Conservation (phyloP, 2,113 vertebrate species). For the Hydrochoerus hydrochaeris region DNA sequence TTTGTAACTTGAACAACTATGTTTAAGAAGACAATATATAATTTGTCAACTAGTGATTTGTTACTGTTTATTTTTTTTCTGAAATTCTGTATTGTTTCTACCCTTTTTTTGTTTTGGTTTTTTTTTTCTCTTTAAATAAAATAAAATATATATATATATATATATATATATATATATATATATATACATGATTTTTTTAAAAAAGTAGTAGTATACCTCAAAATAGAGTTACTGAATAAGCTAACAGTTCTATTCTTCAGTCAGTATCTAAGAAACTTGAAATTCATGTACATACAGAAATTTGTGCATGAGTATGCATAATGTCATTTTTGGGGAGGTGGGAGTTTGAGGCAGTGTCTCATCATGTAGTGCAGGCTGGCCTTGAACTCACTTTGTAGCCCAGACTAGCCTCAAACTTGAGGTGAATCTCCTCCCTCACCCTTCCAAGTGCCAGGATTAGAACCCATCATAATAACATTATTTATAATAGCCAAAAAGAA, state of each 20-base stretch:
- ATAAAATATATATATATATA: too few relatives aligned
- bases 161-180: too few relatives aligned
- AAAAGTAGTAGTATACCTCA: not conserved
- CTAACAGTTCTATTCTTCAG: not conserved
- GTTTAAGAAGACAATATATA: too few relatives aligned
- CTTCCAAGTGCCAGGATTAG: not conserved
- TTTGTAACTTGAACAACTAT: too few relatives aligned
- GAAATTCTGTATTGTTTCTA: too few relatives aligned
- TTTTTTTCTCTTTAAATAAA: too few relatives aligned
- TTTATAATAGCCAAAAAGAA: slow-evolving; percentile 18
- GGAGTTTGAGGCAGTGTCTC: not conserved
- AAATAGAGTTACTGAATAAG: slow-evolving; percentile 4
- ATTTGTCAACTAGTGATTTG: too few relatives aligned
- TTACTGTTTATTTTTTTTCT: too few relatives aligned
- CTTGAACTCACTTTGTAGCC: not conserved
- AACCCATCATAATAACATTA: not conserved
- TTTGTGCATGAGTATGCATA: not conserved
- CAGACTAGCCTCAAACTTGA: not conserved
- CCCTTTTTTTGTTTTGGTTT: too few relatives aligned
- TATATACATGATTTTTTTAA: too few relatives aligned
- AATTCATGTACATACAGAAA: not conserved
- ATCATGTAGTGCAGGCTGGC: not conserved
- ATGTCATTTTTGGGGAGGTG: not conserved
- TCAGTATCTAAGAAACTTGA: not conserved
- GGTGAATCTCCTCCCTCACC: not conserved